Conservation (phyloP, 2,797 vertebrate species). For the Hippoglossus hippoglossus region DNA sequence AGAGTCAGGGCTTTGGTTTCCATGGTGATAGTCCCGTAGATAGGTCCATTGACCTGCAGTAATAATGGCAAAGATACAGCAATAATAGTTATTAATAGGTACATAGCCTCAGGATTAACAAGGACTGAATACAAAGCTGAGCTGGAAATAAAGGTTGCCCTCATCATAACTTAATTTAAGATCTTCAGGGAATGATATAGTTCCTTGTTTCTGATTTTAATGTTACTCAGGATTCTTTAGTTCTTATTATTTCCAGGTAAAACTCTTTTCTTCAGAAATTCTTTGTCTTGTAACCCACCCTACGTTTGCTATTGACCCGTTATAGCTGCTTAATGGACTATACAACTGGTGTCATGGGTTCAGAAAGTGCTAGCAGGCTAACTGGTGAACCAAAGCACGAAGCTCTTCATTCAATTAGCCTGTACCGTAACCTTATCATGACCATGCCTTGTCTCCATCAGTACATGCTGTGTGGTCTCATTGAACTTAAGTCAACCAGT, state of each 20-base stretch:
- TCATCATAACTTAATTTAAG: neutral
- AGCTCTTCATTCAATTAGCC: conserved; percentile 66
- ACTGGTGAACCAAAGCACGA: conserved; percentile 46
- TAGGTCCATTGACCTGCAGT: conserved; percentile 62
- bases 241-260: conserved; percentile 21
- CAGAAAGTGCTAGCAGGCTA: conserved; percentile 46
- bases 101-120: conserved; percentile 14
- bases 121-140: neutral
- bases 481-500: conserved; percentile 11
- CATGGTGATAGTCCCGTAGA: conserved; percentile 61
- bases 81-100: conserved; percentile 58
- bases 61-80: conserved; percentile 55
- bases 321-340: conserved; percentile 66
- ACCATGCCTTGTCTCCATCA: conserved; percentile 43
- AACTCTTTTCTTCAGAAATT: neutral
- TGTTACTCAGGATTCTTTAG: conserved; percentile 15
- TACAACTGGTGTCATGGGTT: conserved; percentile 56
- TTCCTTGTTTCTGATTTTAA: conserved; percentile 20
- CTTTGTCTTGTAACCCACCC: neutral
- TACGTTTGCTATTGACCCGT: conserved; percentile 32
- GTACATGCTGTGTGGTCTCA: conserved; percentile 21
- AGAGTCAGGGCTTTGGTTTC: conserved; percentile 57
- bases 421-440: conserved; percentile 58
- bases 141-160: conserved; percentile 38
- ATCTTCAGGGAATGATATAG: neutral